Base-by-base conservation (phyloP, 2,797 vertebrate genomes). In the Toxotes lorentzi region DNA sequence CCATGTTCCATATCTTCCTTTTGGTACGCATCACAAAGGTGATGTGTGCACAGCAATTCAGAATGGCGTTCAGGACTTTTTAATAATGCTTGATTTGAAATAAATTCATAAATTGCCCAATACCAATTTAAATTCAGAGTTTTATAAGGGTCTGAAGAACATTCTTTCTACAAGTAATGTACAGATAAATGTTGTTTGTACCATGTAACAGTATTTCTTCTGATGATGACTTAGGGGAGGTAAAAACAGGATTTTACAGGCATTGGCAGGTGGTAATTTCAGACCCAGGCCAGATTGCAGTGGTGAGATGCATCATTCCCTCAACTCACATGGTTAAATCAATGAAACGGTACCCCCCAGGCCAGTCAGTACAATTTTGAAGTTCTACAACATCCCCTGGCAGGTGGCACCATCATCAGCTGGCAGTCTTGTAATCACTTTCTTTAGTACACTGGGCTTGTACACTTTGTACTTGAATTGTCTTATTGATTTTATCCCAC, bases 281-380 rank as follows among this genome's bases (percentile, higher is more conserved):
- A 60, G 21, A 61, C 48, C 34, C 30, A 47, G 27, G 24, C 68
- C 48, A 79, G 75, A 83, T 65, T 84, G 74, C 65, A 48, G 24
- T 24, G 35, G 8, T 69, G 68, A 82, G 59, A 83, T 70, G 58
- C 56, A 62, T 66, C 23, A 56, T 19, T 74, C 30, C 34, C 50
- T 51, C 65, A 48, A 58, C 68, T 81, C 38, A 59, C 79, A 76
- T 75, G 41, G 45, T 67, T 68, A 73, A 86, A 85, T 89, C 78
- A 78, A 84, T 84, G 43, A 78, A 79, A 82, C 66, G 69, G 32
- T 56, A 48, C 8, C 68, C 65, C 21, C 68, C 21, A 71, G 78
- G 58, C n/a, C 30, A 76, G 60, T 78, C 58, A 78, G 70, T 54
- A 76, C 56, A 64, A 54, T 76, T 78, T 43, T 60, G 48, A 75